Conservation (phyloP, 2,888 invertebrate genomes). For the Conus canariensis region DNA sequence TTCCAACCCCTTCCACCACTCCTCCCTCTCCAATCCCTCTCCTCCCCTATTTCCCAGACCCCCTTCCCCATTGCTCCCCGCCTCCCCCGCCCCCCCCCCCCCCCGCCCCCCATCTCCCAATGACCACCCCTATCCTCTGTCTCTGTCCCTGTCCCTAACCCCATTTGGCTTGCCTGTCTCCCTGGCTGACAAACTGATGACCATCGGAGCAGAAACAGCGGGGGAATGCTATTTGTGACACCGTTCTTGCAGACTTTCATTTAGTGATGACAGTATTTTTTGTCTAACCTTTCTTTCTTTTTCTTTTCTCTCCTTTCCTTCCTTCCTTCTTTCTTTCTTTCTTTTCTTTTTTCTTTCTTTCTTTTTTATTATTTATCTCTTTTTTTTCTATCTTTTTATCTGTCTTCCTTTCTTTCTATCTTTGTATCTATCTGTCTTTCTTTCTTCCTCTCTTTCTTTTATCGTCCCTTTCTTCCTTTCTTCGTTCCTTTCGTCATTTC, state of each 20-base stretch:
- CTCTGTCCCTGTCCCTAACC: background rate
- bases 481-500: too few relatives aligned
- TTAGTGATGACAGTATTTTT: background rate
- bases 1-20: background rate
- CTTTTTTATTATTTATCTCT: background rate
- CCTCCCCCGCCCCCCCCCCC: background rate
- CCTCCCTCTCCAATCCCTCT: too few relatives aligned
- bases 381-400: background rate
- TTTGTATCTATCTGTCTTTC: background rate
- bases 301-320: background rate
- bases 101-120: background rate
- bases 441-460: background rate
- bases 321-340: background rate
- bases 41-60: background rate
- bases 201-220: background rate
- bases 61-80: background rate
- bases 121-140: background rate
- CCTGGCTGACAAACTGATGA: conserved; percentile 16
- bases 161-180: conserved; percentile 15
- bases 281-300: too few relatives aligned
- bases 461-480: too few relatives aligned
- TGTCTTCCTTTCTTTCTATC: background rate
- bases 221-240: conserved; percentile 5
- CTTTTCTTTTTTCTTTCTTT: background rate
- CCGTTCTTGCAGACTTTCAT: background rate